A percentile compares a stretch with the other conserved stretches of the same genome.
These are phyloP conservation scores for Amorpha juglandis DNA, from an alignment of 2,888 invertebrate genomes.

Conservation along the genomic window DNA sequence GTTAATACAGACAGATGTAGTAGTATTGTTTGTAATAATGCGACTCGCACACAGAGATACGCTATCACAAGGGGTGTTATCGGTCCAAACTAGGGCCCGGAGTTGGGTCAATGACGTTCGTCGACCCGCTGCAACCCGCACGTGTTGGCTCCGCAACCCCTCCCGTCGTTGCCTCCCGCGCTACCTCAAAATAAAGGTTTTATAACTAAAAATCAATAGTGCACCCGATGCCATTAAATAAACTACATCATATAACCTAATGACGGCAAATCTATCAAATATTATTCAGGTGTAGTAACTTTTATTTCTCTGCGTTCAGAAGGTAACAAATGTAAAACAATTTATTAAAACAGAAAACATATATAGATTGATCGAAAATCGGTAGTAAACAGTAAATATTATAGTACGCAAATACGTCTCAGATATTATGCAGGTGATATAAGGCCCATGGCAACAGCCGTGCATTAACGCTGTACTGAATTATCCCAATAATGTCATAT, in stretches of 20 bases:
- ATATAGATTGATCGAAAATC: not conserved
- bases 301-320: not conserved
- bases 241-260: not conserved
- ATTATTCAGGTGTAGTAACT: not conserved
- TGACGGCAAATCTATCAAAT: not conserved
- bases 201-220: constrained; percentile 19
- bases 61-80: constrained; percentile 75
- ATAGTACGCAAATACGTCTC: not conserved
- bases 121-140: constrained; percentile 79
- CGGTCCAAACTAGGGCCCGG: constrained; percentile 71
- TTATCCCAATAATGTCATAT: constrained; percentile 36
- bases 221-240: not conserved
- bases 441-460: constrained; percentile 32
- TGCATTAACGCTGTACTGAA: constrained; percentile 31
- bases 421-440: constrained; percentile 28
- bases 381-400: not conserved
- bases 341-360: not conserved
- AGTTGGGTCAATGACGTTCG: constrained; percentile 84
- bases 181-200: constrained; percentile 14
- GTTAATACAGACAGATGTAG: not conserved
- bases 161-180: constrained; percentile 39
- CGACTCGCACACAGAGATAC: constrained; percentile 30
- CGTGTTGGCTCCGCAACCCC: constrained; percentile 72
- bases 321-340: not conserved
- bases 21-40: constrained; percentile 25